phyloP scores from a whole-genome alignment of 2,888 invertebrate genomes.

The Gisinianus flammeolus region DNA sequence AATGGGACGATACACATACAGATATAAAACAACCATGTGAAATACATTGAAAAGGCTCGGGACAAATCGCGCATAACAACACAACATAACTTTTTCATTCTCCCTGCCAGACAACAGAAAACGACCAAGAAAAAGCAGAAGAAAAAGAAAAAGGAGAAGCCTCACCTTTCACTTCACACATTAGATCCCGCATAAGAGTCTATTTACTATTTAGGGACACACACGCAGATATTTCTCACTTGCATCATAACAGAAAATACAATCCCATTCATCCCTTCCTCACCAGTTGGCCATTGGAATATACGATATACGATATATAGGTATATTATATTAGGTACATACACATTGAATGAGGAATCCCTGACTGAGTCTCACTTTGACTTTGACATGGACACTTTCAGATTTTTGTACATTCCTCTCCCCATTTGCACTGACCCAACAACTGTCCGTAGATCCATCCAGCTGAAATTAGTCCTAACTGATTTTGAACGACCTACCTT shows the following conservation, averaged over 20 bases:
- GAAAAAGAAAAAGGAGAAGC: slow-evolving; percentile 7
- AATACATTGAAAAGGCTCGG: no score
- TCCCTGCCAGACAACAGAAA: no score
- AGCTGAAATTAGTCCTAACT: slow-evolving; percentile 17
- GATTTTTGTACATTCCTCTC: not conserved
- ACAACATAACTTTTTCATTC: not conserved
- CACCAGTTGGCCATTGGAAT: no score
- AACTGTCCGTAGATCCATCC: not conserved
- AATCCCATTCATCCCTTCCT: not conserved
- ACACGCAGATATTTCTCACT: slow-evolving; percentile 22
- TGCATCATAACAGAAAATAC: not conserved
- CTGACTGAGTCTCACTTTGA: no score
- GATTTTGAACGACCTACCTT: slow-evolving; percentile 12
- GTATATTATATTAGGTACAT: not conserved
- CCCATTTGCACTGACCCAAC: not conserved
- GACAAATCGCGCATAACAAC: not conserved
- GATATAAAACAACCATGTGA: not conserved
- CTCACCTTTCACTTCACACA: slow-evolving; percentile 40
- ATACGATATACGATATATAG: no score
- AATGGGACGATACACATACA: no score
- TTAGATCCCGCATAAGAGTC: not conserved
- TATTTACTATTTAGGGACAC: slow-evolving; percentile 24
- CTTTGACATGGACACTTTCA: not conserved
- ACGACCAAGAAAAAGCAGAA: no score
- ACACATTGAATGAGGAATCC: no score